Base-by-base conservation (phyloP, 2,113 vertebrate genomes). In the Herpetotheres cachinnans region DNA sequence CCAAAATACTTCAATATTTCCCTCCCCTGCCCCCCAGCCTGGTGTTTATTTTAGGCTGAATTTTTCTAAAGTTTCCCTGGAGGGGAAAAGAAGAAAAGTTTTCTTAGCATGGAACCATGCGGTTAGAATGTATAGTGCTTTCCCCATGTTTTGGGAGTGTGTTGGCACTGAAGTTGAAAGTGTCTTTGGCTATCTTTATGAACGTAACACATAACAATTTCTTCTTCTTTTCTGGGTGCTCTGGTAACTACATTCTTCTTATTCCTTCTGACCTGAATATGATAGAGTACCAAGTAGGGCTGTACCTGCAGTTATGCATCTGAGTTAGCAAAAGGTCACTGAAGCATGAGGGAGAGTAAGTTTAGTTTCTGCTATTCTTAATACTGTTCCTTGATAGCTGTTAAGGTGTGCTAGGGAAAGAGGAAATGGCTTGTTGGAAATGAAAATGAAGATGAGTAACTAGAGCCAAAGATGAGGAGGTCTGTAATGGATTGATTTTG, bases 181-280 rank as follows among this genome's bases (percentile, higher is more conserved):
- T 81, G 16, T 46, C n/a, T 76, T 91, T 76, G 16, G 6, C 29
- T 78, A 10, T 58, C 36, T 73, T 66, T 62, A 44, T 15, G 19
- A 47, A 49, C 25, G 9, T 65, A 63, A 42, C 17, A 47, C 16
- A 11, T 42, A 34, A 22, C 15, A 26, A 21, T 24, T n/a, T 13
- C 42, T 42, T 42, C 42, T 26, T 21, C 2, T 14, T 13, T 8
- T 1, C 34, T 36, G 16, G 19, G 29, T 49, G n/a, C 10, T 55
- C n/a, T 94, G 29, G 13, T 67, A 79, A 50, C 66, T 50, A 59
- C 86, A 78, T 89, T 59, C 47, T 96, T 87, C 16, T 17, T 81
- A 29, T 65, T 79, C 15, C 21, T 79, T 76, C 47, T 49, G 15
- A 62, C 26, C 21, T 69, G 44, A 69, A 47, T 59, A 16, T 34